phyloP scores from a whole-genome alignment of 1,140 invertebrate genomes.

The Drosophila grimshawi region DNA sequence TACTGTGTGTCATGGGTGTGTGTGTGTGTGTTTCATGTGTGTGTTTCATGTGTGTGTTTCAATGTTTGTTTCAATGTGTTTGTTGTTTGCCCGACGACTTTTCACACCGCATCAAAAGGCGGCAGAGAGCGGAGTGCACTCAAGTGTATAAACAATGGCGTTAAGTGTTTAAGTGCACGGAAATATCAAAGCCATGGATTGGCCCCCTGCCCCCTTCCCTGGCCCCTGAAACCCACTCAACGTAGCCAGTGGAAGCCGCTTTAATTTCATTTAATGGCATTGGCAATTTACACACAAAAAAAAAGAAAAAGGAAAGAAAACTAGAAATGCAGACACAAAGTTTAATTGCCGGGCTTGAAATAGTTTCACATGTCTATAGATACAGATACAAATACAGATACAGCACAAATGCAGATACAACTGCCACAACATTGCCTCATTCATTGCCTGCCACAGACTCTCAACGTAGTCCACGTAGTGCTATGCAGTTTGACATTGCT shows the following conservation, averaged over 20 bases:
- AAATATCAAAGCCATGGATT: slow-evolving; percentile 70
- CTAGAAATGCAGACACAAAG: slow-evolving; percentile 53
- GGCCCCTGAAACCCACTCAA: not conserved
- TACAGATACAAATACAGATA: slow-evolving; percentile 17
- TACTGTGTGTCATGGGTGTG: slow-evolving; percentile 11
- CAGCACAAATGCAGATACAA: slow-evolving; percentile 22
- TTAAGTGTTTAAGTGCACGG: slow-evolving; percentile 83
- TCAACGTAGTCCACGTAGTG: slow-evolving; percentile 35
- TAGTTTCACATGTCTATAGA: slow-evolving; percentile 51
- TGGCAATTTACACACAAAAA: slow-evolving; percentile 52
- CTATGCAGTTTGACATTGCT: slow-evolving; percentile 64
- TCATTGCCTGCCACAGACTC: slow-evolving; percentile 14
- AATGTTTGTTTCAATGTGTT: slow-evolving; percentile 41
- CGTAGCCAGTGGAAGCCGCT: slow-evolving; percentile 37
- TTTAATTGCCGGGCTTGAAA: slow-evolving; percentile 73
- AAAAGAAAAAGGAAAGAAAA: not conserved
- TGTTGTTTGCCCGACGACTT: slow-evolving; percentile 67
- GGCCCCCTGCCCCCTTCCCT: not conserved
- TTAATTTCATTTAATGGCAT: slow-evolving; percentile 75
- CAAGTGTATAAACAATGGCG: slow-evolving; percentile 83
- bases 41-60: slow-evolving; percentile 17
- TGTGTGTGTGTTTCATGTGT: slow-evolving; percentile 1
- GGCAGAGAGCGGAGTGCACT: slow-evolving; percentile 74
- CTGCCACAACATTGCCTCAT: slow-evolving; percentile 29
- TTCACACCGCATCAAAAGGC: slow-evolving; percentile 79